phyloP scores from a whole-genome alignment of 2,888 invertebrate species.

The Marasmarcha lunaedactyla region DNA sequence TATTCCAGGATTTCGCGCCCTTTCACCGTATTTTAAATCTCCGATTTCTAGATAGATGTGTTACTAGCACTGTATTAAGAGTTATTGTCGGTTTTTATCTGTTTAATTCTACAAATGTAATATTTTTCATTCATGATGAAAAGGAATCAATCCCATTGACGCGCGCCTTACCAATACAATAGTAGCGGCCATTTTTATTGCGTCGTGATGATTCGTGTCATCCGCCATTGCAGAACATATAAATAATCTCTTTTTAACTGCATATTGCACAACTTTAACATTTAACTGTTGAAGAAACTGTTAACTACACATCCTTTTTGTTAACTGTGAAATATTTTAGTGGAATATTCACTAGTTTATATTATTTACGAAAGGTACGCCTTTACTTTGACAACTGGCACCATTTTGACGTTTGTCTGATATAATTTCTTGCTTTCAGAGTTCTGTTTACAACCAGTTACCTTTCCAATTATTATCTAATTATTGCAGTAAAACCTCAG shows the following conservation, averaged over 20 bases:
- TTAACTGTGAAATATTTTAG: slow-evolving; percentile 33
- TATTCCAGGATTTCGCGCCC: slow-evolving; percentile 60
- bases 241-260: slow-evolving; percentile 35
- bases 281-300: slow-evolving; percentile 27
- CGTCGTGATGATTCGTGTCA: slow-evolving; percentile 69
- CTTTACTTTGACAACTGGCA: slow-evolving; percentile 61
- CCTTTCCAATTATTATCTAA: too few species aligned
- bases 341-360: slow-evolving; percentile 45
- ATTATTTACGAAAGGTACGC: slow-evolving; percentile 36
- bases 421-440: slow-evolving; percentile 23
- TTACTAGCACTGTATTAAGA: too few species aligned
- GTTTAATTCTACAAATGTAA: too few species aligned
- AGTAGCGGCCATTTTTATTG: slow-evolving; percentile 68
- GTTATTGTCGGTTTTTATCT: too few species aligned
- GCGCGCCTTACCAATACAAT: slow-evolving; percentile 67
- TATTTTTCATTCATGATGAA: neutral
- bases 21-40: slow-evolving; percentile 36
- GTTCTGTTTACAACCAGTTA: slow-evolving; percentile 32
- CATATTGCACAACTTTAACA: slow-evolving; percentile 33
- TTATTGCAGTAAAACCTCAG: too few species aligned
- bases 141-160: slow-evolving; percentile 33
- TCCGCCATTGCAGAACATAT: slow-evolving; percentile 62
- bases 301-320: slow-evolving; percentile 40
- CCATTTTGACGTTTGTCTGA: slow-evolving; percentile 61
- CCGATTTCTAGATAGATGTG: too few species aligned